Evolutionary conservation across 2,797 vertebrate genomes (phyloP).

Genomic region (Synanceia verrucosa): DNA sequence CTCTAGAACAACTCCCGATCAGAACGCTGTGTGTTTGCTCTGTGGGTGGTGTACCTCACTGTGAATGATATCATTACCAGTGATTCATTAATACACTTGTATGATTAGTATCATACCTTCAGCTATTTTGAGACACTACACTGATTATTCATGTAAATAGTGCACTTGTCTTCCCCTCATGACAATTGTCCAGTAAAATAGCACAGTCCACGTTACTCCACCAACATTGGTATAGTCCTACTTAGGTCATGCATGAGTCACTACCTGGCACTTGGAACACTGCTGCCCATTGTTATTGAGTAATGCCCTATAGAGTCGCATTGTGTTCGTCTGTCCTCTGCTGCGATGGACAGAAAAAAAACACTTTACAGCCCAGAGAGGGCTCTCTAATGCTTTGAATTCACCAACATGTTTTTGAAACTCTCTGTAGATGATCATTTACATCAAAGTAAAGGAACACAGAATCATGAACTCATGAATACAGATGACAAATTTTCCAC

Average conservation of each 20-base stretch:
- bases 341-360: conserved; percentile 46
- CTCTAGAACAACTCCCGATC: no score
- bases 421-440: not conserved
- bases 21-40: no score
- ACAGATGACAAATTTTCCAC: conserved; percentile 26
- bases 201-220: conserved; percentile 38
- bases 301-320: conserved; percentile 75
- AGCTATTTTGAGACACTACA: conserved; percentile 17
- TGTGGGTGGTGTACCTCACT: no score
- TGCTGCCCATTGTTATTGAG: conserved; percentile 75
- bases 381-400: not conserved
- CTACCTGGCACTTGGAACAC: conserved; percentile 83
- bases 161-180: conserved; percentile 20
- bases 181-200: conserved; percentile 26
- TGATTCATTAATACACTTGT: not conserved
- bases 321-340: conserved; percentile 69
- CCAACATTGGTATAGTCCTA: conserved; percentile 60
- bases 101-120: not conserved
- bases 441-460: not conserved
- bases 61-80: not conserved
- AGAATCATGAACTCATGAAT: conserved; percentile 50
- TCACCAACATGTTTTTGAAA: not conserved
- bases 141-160: conserved; percentile 22
- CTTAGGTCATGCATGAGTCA: conserved; percentile 84
- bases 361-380: conserved; percentile 24